phyloP scores from a whole-genome alignment of 2,888 invertebrate species.

The Digitonthophagus gazella region DNA sequence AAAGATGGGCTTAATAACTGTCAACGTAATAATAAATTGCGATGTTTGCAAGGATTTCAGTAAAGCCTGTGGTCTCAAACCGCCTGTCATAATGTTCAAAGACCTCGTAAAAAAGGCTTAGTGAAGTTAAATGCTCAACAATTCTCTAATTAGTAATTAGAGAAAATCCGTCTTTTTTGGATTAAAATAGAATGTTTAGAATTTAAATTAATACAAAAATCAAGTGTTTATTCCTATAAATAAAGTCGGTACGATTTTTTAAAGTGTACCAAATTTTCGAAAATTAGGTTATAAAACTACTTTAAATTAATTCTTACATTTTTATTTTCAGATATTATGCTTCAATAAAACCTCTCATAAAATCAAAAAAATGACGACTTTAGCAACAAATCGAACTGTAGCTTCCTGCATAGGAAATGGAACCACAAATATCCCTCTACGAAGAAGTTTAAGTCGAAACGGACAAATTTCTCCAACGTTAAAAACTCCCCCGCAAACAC shows the following conservation, averaged over 20 bases:
- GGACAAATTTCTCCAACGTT: conserved; percentile 23
- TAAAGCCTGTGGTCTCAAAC: neutral
- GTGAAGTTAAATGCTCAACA: neutral
- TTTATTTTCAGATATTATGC: too few species aligned
- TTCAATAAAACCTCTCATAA: neutral
- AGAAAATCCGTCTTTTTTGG: too few species aligned
- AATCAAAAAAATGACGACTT: conserved; percentile 20
- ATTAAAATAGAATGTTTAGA: too few species aligned
- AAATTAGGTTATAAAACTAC: too few species aligned
- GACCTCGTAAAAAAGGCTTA: neutral
- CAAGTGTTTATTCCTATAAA: too few species aligned
- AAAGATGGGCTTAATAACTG: neutral
- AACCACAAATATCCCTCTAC: conserved; percentile 46
- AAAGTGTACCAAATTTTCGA: too few species aligned
- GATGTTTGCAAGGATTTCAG: neutral
- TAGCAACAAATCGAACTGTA: conserved; percentile 31
- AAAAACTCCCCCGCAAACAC: conserved; percentile 27
- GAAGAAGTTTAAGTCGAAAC: conserved; percentile 37
- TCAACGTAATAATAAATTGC: neutral
- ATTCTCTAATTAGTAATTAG: too few species aligned
- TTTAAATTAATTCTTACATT: too few species aligned
- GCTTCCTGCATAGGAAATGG: conserved; percentile 38
- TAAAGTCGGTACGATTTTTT: too few species aligned
- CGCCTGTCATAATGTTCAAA: neutral
- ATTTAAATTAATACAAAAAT: too few species aligned